phyloP scores from a whole-genome alignment of 2,113 vertebrate species.

The Spilogale gracilis region DNA sequence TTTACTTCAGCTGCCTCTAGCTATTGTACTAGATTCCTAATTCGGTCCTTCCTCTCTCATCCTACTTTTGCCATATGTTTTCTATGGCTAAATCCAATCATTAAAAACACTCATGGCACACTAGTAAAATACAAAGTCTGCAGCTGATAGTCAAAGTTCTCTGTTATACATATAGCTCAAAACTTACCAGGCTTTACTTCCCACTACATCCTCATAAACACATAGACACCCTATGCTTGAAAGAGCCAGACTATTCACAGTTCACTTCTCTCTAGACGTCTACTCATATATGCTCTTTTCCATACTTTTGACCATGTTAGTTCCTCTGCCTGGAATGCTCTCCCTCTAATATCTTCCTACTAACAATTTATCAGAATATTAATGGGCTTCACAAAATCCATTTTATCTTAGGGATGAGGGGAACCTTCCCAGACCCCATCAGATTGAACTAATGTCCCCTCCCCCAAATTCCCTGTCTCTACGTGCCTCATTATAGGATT shows the following conservation, averaged over 20 bases:
- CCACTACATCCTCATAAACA: not conserved
- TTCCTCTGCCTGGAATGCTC: slow-evolving; percentile 25
- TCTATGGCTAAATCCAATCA: slow-evolving; percentile 24
- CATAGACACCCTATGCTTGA: not conserved
- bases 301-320: not conserved
- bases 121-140: not conserved
- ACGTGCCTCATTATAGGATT: not conserved
- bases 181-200: not conserved
- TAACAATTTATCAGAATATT: slow-evolving; percentile 19
- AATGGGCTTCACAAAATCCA: not conserved
- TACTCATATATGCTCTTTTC: not conserved
- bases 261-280: not conserved
- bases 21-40: slow-evolving; percentile 17
- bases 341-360: not conserved
- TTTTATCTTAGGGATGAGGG: not conserved
- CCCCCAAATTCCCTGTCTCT: not conserved
- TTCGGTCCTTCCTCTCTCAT: not conserved
- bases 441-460: not conserved
- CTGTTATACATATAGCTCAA: not conserved
- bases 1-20: not conserved
- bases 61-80: not conserved
- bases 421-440: not conserved
- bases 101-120: not conserved
- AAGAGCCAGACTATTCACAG: not conserved
- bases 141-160: not conserved